Evolutionary conservation across 1,140 invertebrate species (phyloP), one percentile per base, ranked within the genome.

Genomic region (Rhopalosiphum maidis): DNA sequence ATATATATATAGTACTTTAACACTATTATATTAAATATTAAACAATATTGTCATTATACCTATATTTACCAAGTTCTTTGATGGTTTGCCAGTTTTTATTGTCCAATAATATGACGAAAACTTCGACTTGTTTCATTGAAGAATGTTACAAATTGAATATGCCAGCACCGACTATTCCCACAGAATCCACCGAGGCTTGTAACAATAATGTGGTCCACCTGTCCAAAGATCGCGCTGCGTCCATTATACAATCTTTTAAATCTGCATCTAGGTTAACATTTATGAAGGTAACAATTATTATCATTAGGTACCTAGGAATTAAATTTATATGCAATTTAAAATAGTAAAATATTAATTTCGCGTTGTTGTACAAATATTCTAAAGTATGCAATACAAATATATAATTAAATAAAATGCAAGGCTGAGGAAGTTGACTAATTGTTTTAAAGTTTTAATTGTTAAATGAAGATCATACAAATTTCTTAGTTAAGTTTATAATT

Each of bases 91-190:
- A 92, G 91, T 92, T 92, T 41, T 37, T 92, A 46, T 22, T 83
- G 77, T 92, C 91, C 77, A 92, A 92, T 25, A 85, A 92, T n/a
- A 83, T 92, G 91, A 41, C 82, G 48, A 85, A 92, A 82, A 92
- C 91, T 25, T 85, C 68, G 22, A 48, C 46, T 54, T 92, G 91
- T 92, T 92, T 92, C 46, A 23, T 92, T n/a, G 91, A 92, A 1
- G 91, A 92, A 54, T 92, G 91, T 1, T 6, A 18, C 9, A 83
- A 92, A 37, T 15, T 82, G n/a, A 92, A 92, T 9, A 92, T 83
- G 91, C 30, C 77, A 23, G 77, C 11, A 18, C 91, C 91, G 23
- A 30, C 9, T 18, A 4, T 68, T 68, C 11, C 60, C 21, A n/a
- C n/a, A 7, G 37, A 37, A 92, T 41, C 48, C 23, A 41, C 35